Percentiles rank a stretch among this genome's conserved stretches.
Evolutionary conservation across 1,140 invertebrate genomes (phyloP).

Genomic region (Cyphomyrmex costatus): DNA sequence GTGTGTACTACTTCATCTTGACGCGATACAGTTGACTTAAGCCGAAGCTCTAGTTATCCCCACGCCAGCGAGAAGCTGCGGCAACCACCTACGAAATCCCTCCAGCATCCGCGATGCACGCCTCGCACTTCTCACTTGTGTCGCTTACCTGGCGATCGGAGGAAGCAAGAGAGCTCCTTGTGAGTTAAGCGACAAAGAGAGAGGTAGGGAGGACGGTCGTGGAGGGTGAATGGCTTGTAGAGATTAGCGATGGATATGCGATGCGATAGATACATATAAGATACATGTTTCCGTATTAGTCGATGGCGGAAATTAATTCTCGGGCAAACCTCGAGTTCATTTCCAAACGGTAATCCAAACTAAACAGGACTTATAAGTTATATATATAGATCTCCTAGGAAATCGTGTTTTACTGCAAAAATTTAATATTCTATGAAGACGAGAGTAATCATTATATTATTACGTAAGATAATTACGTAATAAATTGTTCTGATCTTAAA

Average conservation of each 20-base stretch:
- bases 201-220: neutral
- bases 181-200: neutral
- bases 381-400: neutral
- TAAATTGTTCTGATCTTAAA: neutral
- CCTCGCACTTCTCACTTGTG: slow-evolving; percentile 12
- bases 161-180: slow-evolving; percentile 1
- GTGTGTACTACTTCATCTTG: slow-evolving; percentile 81
- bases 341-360: neutral
- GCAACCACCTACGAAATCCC: slow-evolving; percentile 65
- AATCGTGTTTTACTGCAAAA: neutral
- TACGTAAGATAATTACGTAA: neutral
- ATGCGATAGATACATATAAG: neutral
- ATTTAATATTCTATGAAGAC: neutral
- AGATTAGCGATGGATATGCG: slow-evolving; percentile 23
- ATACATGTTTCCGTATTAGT: neutral
- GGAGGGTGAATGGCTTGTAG: slow-evolving; percentile 22
- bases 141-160: slow-evolving; percentile 1
- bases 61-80: slow-evolving; percentile 70
- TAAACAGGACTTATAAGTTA: too few relatives aligned
- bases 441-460: neutral
- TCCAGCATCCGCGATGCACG: slow-evolving; percentile 51
- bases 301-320: neutral
- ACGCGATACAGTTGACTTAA: slow-evolving; percentile 84
- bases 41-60: slow-evolving; percentile 84
- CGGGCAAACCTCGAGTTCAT: neutral